Percentiles rank a stretch among this genome's conserved stretches.
Evolutionary conservation across 2,113 vertebrate species (phyloP).

Genomic region (Condylura cristata): DNA sequence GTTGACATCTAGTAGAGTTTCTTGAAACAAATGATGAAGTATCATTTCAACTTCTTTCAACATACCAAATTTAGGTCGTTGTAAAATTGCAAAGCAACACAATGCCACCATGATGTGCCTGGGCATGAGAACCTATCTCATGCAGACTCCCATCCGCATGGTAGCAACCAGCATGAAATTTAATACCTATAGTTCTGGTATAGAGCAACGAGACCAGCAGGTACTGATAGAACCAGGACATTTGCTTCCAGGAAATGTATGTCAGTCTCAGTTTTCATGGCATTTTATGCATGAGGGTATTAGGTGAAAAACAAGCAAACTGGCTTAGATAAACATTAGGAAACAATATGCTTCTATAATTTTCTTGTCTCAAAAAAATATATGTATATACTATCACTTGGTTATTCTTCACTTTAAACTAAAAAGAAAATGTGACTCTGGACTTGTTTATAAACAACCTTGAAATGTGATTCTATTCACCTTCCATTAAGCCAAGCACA

Average conservation of each 20-base stretch:
- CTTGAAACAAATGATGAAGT: slow-evolving; percentile 66
- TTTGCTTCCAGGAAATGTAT: no score
- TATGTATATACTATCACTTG: background rate
- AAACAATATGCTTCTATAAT: background rate
- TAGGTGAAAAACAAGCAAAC: background rate
- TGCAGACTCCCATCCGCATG: slow-evolving; percentile 96
- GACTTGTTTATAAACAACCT: background rate
- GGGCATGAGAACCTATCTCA: slow-evolving; percentile 98
- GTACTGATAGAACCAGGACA: no score
- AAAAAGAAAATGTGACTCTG: background rate
- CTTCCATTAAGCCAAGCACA: background rate
- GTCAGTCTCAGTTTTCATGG: background rate
- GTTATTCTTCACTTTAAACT: background rate
- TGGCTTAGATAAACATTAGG: background rate
- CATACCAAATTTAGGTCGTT: slow-evolving; percentile 75
- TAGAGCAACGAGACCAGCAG: no score
- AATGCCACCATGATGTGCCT: slow-evolving; percentile 99
- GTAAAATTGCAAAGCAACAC: slow-evolving; percentile 97
- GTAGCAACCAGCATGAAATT: slow-evolving; percentile 95
- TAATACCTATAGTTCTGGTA: no score
- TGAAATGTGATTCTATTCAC: background rate
- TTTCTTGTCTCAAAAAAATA: background rate
- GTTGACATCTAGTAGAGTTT: slow-evolving; percentile 58
- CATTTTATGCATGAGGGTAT: background rate
- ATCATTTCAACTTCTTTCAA: slow-evolving; percentile 64